Evolutionary conservation across 2,113 vertebrate species (phyloP).

Genomic region (Junco hyemalis): DNA sequence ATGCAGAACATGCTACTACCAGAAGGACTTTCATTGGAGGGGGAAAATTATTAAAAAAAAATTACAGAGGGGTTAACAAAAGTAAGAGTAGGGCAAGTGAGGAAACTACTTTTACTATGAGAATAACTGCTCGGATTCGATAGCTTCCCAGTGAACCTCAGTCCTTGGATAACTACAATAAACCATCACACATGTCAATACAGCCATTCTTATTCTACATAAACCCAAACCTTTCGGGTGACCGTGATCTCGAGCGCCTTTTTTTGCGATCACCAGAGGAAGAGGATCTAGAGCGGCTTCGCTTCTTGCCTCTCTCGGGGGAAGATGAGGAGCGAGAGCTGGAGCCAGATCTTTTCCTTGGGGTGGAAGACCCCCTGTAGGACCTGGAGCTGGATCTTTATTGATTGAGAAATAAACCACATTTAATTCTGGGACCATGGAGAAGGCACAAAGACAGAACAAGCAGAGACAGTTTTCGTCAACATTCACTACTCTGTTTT

Average conservation of each 20-base stretch:
- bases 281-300: conserved; percentile 94
- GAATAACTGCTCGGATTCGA: background rate
- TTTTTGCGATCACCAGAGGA: conserved; percentile 96
- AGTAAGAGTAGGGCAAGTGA: background rate
- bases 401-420: conserved; percentile 88
- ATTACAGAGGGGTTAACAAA: background rate
- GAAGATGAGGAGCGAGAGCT: conserved; percentile 89
- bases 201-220: conserved; percentile 95
- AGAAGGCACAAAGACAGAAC: conserved; percentile 51
- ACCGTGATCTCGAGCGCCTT: conserved; percentile 96
- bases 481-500: background rate
- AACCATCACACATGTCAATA: conserved; percentile 66
- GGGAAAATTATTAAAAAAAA: background rate
- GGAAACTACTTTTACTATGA: background rate
- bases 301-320: conserved; percentile 91
- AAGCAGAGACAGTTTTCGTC: conserved; percentile 35
- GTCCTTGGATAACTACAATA: background rate
- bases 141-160: conserved; percentile 20
- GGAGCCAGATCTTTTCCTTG: conserved; percentile 90
- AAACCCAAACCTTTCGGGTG: conserved; percentile 99
- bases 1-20: background rate
- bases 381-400: conserved; percentile 99
- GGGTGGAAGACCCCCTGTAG: conserved; percentile 92
- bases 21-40: background rate
- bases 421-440: conserved; percentile 73